Base-by-base conservation (phyloP, 2,888 invertebrate species). In the Pogonocherus hispidulus region DNA sequence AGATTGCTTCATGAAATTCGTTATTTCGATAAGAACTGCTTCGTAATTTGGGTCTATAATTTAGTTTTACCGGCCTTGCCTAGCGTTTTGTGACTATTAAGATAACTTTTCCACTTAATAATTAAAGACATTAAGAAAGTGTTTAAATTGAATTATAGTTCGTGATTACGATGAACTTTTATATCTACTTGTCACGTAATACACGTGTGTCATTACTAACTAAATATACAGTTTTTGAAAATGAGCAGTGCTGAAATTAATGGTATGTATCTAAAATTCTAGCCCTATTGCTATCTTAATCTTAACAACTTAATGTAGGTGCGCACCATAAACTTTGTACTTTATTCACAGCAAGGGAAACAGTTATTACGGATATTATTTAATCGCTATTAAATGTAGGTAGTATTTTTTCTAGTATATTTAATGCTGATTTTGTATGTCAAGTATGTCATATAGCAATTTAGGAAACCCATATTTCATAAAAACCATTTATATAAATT, bases 51-150 rank as follows among this genome's bases (percentile, higher is more conserved):
- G 46, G 44, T 22, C 57, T 57, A 44, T 57, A 57, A 57, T 46
- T 57, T 57, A 57, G 8, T 3, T 46, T 9, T 23, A 19, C 46
- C 46, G 22, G 16, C 57, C 44, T n/a, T 55, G 55, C 55, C 41
- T 19, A 41, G 44, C 67, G 44, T 67, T 67, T 67, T 67, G 63
- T 63, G 44, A 22, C 63, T 62, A 63, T 63, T 57, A 57, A 67
- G 63, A 67, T 72, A 63, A 60, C n/a, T n/a, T 37, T 56, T 27
- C 59, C 19, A 64, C 59, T 49, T 68, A 14, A 67, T 62, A 55
- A 65, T 67, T 60, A 51, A 63, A 63, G 41, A 57, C 57, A 57
- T 57, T 57, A 57, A 44, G 23, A 44, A 16, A 27, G 57, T 57
- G 57, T 46, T 57, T 57, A 44, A 57, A 57, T 46, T 57, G 57